Conservation (phyloP, 2,113 vertebrate genomes). For the Seriola dumerili region DNA sequence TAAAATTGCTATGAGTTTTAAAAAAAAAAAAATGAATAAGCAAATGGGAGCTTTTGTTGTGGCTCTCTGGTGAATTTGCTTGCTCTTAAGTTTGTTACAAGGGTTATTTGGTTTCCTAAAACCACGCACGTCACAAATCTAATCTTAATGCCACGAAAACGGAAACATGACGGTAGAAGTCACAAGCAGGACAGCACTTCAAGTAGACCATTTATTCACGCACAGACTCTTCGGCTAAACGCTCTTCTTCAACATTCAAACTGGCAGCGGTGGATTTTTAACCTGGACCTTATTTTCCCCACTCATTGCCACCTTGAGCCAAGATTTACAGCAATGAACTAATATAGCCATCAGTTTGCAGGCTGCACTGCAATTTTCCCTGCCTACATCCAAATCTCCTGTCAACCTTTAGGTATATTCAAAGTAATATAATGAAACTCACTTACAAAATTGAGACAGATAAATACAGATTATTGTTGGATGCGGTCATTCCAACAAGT, state of each 20-base stretch:
- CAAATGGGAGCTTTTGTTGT: constrained; percentile 47
- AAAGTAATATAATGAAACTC: not conserved
- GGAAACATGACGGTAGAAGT: not conserved
- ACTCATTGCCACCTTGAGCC: not conserved
- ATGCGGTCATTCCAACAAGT: not conserved
- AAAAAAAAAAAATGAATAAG: constrained; percentile 24
- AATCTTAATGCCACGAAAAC: constrained; percentile 20
- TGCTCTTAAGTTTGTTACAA: constrained; percentile 41
- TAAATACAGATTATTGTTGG: not conserved
- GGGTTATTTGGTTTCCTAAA: not conserved
- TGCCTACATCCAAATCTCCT: not conserved
- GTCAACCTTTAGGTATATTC: not conserved
- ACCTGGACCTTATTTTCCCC: not conserved
- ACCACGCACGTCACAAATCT: not conserved
- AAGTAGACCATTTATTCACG: not conserved
- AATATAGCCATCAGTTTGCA: not conserved
- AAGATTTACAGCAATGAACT: not conserved
- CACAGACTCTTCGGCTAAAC: not conserved
- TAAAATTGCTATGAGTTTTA: constrained; percentile 47
- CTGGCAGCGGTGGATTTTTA: not conserved
- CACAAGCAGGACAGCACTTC: not conserved
- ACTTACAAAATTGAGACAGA: not conserved
- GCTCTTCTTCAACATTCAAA: not conserved
- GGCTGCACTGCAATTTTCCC: not conserved
- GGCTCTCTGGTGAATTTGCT: constrained; percentile 40